Conservation (phyloP, 2,113 vertebrate genomes). For the Sceloporus undulatus region DNA sequence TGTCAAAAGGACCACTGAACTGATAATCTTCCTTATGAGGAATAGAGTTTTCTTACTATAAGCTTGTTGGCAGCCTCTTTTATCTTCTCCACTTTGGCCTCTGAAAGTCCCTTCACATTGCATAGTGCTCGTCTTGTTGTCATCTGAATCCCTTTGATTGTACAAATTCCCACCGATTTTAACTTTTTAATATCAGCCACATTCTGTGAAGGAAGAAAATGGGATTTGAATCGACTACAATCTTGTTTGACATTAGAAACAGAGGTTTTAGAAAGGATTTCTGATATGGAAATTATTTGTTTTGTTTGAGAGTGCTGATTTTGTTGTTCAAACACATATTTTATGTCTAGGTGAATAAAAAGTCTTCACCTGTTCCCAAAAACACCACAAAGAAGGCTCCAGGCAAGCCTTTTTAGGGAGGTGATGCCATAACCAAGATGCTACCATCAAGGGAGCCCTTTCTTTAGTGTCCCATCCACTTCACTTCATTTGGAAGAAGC, state of each 20-base stretch:
- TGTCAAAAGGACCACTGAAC: slow-evolving; percentile 6
- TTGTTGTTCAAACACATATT: neutral
- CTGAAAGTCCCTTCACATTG: slow-evolving; percentile 96
- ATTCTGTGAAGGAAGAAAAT: slow-evolving; percentile 82
- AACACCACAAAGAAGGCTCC: neutral
- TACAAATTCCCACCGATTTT: slow-evolving; percentile 96
- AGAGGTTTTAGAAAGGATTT: neutral
- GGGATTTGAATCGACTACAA: slow-evolving; percentile 37
- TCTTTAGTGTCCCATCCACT: neutral
- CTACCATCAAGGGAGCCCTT: neutral
- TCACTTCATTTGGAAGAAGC: neutral
- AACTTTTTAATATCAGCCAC: slow-evolving; percentile 97
- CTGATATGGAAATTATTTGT: neutral
- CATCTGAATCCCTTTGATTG: slow-evolving; percentile 98
- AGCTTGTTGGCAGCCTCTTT: slow-evolving; percentile 98
- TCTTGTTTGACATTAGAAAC: neutral
- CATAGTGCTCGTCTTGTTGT: slow-evolving; percentile 92
- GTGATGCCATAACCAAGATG: neutral
- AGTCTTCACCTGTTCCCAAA: neutral
- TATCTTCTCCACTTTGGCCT: slow-evolving; percentile 99
- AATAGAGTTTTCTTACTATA: slow-evolving; percentile 81
- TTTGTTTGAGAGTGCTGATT: neutral
- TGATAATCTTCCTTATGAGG: neutral
- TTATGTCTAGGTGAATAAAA: neutral
- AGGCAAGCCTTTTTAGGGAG: neutral